Evolutionary conservation across 37 sponge, comb jelly and placozoan species (phyloP).

Genomic region (Oopsacas minuta): DNA sequence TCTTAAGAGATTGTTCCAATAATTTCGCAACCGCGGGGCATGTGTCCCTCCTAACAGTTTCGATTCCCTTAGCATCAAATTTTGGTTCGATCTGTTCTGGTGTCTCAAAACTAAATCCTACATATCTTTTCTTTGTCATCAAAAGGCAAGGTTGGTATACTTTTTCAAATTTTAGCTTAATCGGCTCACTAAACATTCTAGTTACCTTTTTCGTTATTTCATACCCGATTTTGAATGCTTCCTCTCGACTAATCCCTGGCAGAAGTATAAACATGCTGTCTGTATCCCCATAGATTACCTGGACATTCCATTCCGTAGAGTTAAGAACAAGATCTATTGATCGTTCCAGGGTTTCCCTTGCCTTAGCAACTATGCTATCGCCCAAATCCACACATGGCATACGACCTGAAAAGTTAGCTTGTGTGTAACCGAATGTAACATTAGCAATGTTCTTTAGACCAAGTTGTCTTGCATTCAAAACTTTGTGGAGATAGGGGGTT

Average conservation of each 20-base stretch:
- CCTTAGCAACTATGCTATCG: constrained; percentile 87
- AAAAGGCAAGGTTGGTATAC: constrained; percentile 81
- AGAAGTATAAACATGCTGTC: constrained; percentile 83
- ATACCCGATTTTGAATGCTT: constrained; percentile 66
- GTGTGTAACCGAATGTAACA: constrained; percentile 96
- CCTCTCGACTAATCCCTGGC: constrained; percentile 54
- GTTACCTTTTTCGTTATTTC: constrained; percentile 70
- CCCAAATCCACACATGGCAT: constrained; percentile 94
- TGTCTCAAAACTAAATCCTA: constrained; percentile 72
- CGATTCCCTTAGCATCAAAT: constrained; percentile 93
- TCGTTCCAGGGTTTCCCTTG: constrained; percentile 71
- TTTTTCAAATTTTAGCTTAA: constrained; percentile 91
- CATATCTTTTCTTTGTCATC: constrained; percentile 84
- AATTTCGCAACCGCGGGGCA: constrained; percentile 83
- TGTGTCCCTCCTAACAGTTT: constrained; percentile 83
- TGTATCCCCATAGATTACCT: constrained; percentile 94
- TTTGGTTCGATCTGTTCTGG: constrained; percentile 55
- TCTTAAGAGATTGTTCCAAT: constrained; percentile 54
- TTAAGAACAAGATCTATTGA: constrained; percentile 76
- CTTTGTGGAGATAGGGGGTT: background rate
- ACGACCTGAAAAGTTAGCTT: constrained; percentile 84
- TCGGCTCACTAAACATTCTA: constrained; percentile 68
- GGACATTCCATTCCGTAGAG: constrained; percentile 62
- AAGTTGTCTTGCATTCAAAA: constrained; percentile 77
- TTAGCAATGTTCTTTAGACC: constrained; percentile 88